Base-by-base conservation (phyloP, 2,797 vertebrate species). In the Acomys russatus region DNA sequence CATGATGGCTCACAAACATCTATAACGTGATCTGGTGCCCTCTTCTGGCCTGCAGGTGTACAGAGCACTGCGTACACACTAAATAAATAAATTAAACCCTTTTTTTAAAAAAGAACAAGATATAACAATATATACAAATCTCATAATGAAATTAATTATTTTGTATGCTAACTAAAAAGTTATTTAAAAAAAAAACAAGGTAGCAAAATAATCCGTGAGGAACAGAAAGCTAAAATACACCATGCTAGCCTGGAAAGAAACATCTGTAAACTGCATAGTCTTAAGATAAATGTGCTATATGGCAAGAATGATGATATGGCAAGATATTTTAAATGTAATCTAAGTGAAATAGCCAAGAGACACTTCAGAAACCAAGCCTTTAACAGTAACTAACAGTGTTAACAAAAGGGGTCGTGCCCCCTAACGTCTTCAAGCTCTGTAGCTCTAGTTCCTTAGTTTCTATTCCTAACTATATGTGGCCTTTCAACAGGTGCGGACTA, bases 371-470 rank as follows among this genome's bases (percentile, higher is more conserved):
- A 84, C 49, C 83, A 30, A 64, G 33, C 25, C 66, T 63, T 28
- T 56, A 77, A 79, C 18, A 23, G 59, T 38, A 76, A 92, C 33
- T 82, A 82, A 78, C n/a, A 80, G 35, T 49, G 18, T 51, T 89
- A 77, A 90, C 14, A 59, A 64, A 56, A 91, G 1, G 33, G 33
- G 54, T 51, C 92, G n/a, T 9, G 77, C 92, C 76, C 71, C 33
- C 51, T 79, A 88, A 66, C 70, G 74, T 95, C 77, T 82, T 96
- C 38, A 15, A 44, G 30, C 61, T 89, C 84, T 78, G 30, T 20
- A 49, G 83, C 49, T 96, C 71, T 59, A 54, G 33, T 35, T 74
- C 38, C 86, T 96, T 90, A 76, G 15, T 95, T 88, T 61, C 87
- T 66, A 71, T 71, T 30, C 15, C 59, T 28, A 71, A 61, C 76